phyloP scores from a whole-genome alignment of 2,113 vertebrate species.

The Euleptes europaea region DNA sequence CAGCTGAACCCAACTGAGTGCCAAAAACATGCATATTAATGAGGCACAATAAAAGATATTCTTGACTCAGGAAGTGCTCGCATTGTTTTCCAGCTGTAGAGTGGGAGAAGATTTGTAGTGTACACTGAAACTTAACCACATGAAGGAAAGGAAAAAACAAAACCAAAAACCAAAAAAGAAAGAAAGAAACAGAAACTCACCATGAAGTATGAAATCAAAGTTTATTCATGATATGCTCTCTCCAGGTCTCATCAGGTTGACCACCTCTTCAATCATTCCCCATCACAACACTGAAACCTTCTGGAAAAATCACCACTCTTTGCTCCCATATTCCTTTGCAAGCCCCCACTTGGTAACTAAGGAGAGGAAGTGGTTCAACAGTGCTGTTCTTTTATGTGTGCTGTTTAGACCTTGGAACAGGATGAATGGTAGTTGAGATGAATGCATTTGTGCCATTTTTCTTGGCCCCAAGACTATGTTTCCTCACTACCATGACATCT shows the following conservation, averaged over 20 bases:
- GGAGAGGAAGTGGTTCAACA: conserved; percentile 81
- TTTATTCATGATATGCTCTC: conserved; percentile 55
- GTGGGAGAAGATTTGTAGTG: conserved; percentile 62
- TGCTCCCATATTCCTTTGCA: conserved; percentile 74
- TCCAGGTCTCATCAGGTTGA: conserved; percentile 57
- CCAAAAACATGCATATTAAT: conserved; percentile 82
- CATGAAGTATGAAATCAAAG: conserved; percentile 43
- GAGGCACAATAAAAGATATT: conserved; percentile 76
- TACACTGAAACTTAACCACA: conserved; percentile 51
- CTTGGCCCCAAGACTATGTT: conserved; percentile 86
- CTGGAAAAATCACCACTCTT: conserved; percentile 69
- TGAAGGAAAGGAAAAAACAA: conserved; percentile 11
- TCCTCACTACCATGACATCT: conserved; percentile 99
- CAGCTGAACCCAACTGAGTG: conserved; percentile 78
- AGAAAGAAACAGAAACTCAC: conserved; percentile 10
- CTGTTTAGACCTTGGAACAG: conserved; percentile 82
- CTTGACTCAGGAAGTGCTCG: conserved; percentile 76
- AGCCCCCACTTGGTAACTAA: conserved; percentile 80
- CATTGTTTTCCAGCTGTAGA: conserved; percentile 71
- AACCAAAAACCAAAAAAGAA: background rate
- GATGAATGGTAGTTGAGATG: conserved; percentile 92
- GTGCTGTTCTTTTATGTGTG: conserved; percentile 84
- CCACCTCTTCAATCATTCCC: conserved; percentile 57
- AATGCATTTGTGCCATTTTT: conserved; percentile 91
- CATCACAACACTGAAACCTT: conserved; percentile 56